These are phyloP conservation scores for Adelosebastes latens DNA, from an alignment of 2,797 vertebrate genomes.

Conservation along the genomic window DNA sequence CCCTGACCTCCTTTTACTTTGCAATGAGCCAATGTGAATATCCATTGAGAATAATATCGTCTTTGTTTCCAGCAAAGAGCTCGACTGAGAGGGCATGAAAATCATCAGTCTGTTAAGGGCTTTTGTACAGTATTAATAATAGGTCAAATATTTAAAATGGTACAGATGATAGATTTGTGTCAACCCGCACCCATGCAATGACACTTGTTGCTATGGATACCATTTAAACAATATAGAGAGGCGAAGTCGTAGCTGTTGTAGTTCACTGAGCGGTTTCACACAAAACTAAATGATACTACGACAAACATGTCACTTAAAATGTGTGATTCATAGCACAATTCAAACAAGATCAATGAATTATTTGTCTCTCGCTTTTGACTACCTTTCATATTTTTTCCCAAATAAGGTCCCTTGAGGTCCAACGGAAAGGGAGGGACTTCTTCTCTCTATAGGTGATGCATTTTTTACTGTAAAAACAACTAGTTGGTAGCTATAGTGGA, in stretches of 20 bases:
- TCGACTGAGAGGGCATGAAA: neutral
- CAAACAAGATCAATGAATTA: too few species aligned
- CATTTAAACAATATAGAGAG: neutral
- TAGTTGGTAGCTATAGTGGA: neutral
- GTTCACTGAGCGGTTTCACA: too few species aligned
- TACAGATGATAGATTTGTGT: neutral
- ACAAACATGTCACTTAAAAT: too few species aligned
- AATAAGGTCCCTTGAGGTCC: too few species aligned
- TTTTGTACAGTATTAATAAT: neutral
- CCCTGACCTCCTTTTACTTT: conserved; percentile 24
- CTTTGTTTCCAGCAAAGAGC: conserved; percentile 19
- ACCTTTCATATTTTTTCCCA: too few species aligned
- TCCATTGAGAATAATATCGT: conserved; percentile 1
- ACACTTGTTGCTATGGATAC: neutral
- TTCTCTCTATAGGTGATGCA: neutral
- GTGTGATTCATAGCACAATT: too few species aligned
- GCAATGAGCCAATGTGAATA: neutral
- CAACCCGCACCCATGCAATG: neutral
- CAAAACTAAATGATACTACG: too few species aligned
- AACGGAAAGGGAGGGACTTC: too few species aligned
- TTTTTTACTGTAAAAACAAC: neutral
- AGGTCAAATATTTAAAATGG: neutral
- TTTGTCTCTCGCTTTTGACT: too few species aligned
- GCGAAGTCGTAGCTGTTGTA: too few species aligned
- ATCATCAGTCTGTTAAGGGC: neutral